Evolutionary conservation across 2,888 invertebrate species (phyloP), one percentile per base, ranked within the genome.

Genomic region (Sinohyriopsis cumingii): DNA sequence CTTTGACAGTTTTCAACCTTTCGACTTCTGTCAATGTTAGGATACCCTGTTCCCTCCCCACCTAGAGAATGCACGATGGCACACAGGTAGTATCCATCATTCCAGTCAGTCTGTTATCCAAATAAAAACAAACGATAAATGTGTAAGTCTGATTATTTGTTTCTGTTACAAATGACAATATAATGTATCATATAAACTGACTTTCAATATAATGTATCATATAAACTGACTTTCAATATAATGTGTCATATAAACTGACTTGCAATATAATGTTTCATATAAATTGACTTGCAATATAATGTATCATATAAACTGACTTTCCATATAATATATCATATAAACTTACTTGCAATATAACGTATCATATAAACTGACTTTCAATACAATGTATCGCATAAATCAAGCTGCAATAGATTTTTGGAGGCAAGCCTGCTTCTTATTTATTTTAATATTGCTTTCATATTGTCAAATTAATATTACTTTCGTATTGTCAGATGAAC

Each of bases 31-130:
- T 96, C 96, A 0, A 93, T 91, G 84, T 94, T 94, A 71, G 97
- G 95, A 72, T 95, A 95, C 18, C 95, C 94, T 0, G 95, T 94
- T 0, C 96, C 94, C 0, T 95, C 93, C 0, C 97, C 98, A 5
- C 99, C 98, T 77, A 98, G 92, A 5, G 96, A 95, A 78, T 95
- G 92, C 20, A 98, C 96, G 69, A 99, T 92, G 85, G 96, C 94
- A 85, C 96, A 96, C 18, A 97, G 93, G 0, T 95, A 94, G 83
- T 94, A 93, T 0, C 99, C 99, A 88, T 98, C 97, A 88, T 98
- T 98, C 98, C 98, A 99, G 87, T 98, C 97, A 76, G 95, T 95
- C 96, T 98, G 91, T 19, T 68, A 92, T 60, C 28, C 20, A 53
- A 63, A 56, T 15, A 19, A 20, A 22, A 12, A 54, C 28, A 61